Evolutionary conservation across 2,888 invertebrate genomes (phyloP).

Genomic region (Rhyacophila evoluta): DNA sequence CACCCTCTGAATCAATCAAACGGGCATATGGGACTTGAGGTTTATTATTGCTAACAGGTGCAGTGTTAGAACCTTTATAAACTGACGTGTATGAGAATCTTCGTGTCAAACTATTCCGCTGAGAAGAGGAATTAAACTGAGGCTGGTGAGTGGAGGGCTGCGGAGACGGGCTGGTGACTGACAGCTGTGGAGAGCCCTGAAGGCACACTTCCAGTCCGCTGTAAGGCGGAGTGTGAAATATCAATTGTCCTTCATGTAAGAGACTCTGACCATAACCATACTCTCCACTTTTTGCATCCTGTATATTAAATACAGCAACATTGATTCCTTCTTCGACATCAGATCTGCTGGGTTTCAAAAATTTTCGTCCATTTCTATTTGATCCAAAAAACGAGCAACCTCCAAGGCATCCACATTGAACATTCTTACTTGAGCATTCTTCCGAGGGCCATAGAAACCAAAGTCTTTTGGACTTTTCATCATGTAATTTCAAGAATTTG

Average conservation of each 20-base stretch:
- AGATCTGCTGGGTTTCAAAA: constrained; percentile 86
- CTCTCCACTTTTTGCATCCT: constrained; percentile 81
- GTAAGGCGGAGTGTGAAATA: constrained; percentile 92
- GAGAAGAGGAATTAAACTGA: constrained; percentile 56
- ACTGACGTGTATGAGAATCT: constrained; percentile 68
- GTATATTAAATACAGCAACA: constrained; percentile 80
- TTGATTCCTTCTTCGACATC: constrained; percentile 87
- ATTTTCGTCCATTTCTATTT: constrained; percentile 88
- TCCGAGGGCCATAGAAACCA: constrained; percentile 95
- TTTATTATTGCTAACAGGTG: constrained; percentile 64
- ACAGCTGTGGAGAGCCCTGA: constrained; percentile 72
- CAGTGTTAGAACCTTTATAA: constrained; percentile 65
- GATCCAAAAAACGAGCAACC: constrained; percentile 95
- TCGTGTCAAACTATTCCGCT: constrained; percentile 63
- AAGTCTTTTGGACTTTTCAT: constrained; percentile 85
- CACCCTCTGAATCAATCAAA: constrained; percentile 75
- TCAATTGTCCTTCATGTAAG: constrained; percentile 85
- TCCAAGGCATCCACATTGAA: constrained; percentile 95
- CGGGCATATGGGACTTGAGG: constrained; percentile 85
- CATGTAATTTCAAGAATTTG: constrained; percentile 85
- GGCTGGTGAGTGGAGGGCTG: constrained; percentile 65
- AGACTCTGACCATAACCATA: constrained; percentile 96
- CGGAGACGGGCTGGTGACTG: constrained; percentile 65
- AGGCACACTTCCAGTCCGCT: constrained; percentile 81
- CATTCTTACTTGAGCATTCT: constrained; percentile 68